These are phyloP conservation scores for Nymphalis urticae DNA, from an alignment of 2,888 invertebrate genomes.

Conservation along the genomic window DNA sequence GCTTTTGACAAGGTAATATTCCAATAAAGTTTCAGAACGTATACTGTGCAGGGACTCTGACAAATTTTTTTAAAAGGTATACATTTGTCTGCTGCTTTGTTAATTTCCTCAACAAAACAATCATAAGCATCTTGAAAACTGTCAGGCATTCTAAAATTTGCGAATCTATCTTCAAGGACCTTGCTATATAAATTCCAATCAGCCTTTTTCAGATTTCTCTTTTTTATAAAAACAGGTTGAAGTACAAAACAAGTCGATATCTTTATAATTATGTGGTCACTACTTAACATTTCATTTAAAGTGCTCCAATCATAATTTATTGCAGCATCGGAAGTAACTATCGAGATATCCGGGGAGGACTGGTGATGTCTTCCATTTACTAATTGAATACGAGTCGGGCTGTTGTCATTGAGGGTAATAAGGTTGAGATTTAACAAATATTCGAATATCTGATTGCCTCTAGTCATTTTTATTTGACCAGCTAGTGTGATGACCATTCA, in stretches of 20 bases:
- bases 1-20: conserved; percentile 1
- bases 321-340: background rate
- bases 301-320: background rate
- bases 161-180: background rate
- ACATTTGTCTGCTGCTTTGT: conserved; percentile 17
- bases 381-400: background rate
- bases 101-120: no score
- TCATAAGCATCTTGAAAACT: conserved; percentile 28
- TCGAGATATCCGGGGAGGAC: background rate
- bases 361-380: background rate
- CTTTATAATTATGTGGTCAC: background rate
- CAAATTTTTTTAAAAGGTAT: conserved; percentile 13
- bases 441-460: background rate
- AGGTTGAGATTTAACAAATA: background rate
- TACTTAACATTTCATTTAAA: background rate
- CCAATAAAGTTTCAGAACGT: conserved; percentile 14
- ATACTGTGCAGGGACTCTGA: conserved; percentile 2
- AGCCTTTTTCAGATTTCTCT: background rate
- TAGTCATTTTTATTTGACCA: background rate
- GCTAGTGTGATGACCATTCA: background rate
- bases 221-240: conserved; percentile 13
- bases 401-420: background rate
- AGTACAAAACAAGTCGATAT: conserved; percentile 18
- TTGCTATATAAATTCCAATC: background rate
- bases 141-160: conserved; percentile 6